A percentile compares a stretch with the other conserved stretches of the same genome.
Evolutionary conservation across 2,888 invertebrate genomes (phyloP).

Genomic region (Nudaria mundana): DNA sequence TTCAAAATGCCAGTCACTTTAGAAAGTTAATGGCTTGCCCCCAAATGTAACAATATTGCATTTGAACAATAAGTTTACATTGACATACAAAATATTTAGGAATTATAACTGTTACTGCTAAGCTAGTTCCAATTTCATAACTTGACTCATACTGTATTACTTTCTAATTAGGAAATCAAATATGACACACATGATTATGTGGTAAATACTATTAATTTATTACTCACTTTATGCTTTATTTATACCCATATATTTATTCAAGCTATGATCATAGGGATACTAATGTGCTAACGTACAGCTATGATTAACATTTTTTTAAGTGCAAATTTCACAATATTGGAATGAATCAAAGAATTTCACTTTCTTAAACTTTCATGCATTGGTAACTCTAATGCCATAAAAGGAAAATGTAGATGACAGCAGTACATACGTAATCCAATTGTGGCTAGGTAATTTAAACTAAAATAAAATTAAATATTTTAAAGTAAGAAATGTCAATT

Average conservation of each 20-base stretch:
- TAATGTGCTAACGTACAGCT: too few species aligned
- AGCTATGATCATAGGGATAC: too few species aligned
- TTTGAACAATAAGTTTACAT: too few species aligned
- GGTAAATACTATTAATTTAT: background rate
- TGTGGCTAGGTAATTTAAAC: background rate
- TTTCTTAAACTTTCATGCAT: slow-evolving; percentile 1
- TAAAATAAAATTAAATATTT: background rate
- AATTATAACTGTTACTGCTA: background rate
- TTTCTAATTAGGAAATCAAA: slow-evolving; percentile 5
- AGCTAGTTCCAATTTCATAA: slow-evolving; percentile 1
- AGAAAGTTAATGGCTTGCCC: too few species aligned
- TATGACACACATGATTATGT: slow-evolving; percentile 2
- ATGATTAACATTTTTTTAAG: too few species aligned
- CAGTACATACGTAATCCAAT: background rate
- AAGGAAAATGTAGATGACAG: slow-evolving; percentile 1
- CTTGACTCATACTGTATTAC: background rate
- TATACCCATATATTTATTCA: too few species aligned
- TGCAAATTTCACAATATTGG: too few species aligned
- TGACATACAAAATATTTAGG: background rate
- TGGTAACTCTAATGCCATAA: background rate
- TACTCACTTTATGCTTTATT: too few species aligned
- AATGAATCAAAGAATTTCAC: too few species aligned
- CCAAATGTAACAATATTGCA: too few species aligned
- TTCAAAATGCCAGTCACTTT: too few species aligned
- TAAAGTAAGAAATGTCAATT: background rate